Evolutionary conservation across 1,140 invertebrate species (phyloP), one percentile per base, ranked within the genome.

Genomic region (Eupeodes corollae): DNA sequence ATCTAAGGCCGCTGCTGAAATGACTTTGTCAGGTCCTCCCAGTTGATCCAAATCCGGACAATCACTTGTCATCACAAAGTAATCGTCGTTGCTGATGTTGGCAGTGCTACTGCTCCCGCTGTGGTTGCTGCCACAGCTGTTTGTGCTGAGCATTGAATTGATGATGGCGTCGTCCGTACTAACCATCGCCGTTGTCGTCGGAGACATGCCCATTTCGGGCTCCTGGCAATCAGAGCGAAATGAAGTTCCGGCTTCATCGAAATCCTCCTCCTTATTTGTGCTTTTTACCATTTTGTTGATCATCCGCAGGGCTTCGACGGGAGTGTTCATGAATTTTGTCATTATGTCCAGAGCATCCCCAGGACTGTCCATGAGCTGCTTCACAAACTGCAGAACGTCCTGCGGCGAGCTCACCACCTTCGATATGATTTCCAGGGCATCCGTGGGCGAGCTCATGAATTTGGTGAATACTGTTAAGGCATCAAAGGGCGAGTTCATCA

Each of bases 391-490:
- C 2, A 68, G 51, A 39, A 68, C 65, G 42, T 68, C 66, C 14
- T 59, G 55, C 5, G 66, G 66, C n/a, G 66, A 68, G 45, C 58
- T 63, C 21, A 63, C 61, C 42, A 68, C 58, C 48, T 68, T 68
- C 6, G 61, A 63, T 37, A 68, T 68, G 9, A 68, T 68, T 53
- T 68, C 65, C 18, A 68, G 53, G 11, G 65, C 61, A 51, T 68
- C 66, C 14, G 61, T 67, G 15, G 66, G 66, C 2, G 63, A 68
- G 40, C 61, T 65, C 65, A 68, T 68, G 38, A 67, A 68, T 49
- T 68, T 68, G 2, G 65, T 68, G 39, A 68, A 68, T 56, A 68
- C 66, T 56, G 63, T 68, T 33, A 68, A 48, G 35, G 66, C 66
- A 47, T 68, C 62, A 43, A 68, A 63, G 14, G 66, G 66, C 47